Evolutionary conservation across 1,140 invertebrate genomes (phyloP).

Genomic region (Neotoxoptera formosana): DNA sequence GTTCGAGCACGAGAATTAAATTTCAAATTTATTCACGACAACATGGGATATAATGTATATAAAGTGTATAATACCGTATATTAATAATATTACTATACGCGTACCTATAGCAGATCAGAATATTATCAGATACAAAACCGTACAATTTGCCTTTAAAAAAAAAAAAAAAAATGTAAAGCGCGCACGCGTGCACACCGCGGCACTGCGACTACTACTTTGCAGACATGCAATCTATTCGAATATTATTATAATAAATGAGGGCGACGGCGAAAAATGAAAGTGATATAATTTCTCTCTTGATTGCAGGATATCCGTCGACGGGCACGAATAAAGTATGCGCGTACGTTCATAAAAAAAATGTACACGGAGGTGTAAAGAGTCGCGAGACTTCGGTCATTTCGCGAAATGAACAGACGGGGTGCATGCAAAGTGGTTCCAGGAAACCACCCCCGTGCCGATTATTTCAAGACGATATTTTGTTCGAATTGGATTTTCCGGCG

Average conservation of each 20-base stretch:
- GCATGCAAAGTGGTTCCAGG: neutral
- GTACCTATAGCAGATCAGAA: neutral
- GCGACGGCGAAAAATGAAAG: slow-evolving; percentile 34
- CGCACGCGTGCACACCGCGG: neutral
- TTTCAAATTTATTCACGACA: slow-evolving; percentile 21
- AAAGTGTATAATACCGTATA: neutral
- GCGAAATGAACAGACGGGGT: neutral
- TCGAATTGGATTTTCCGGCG: neutral
- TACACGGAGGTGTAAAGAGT: neutral
- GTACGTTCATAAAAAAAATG: neutral
- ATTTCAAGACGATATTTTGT: neutral
- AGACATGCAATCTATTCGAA: neutral
- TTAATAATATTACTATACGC: neutral
- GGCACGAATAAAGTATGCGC: neutral
- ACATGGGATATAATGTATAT: neutral
- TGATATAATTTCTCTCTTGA: slow-evolving; percentile 27
- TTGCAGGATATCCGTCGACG: slow-evolving; percentile 32
- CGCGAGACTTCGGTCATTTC: neutral
- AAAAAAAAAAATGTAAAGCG: slow-evolving; percentile 17
- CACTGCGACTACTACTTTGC: neutral
- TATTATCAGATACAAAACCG: neutral
- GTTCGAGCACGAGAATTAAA: slow-evolving; percentile 31
- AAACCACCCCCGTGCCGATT: neutral
- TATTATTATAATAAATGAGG: slow-evolving; percentile 31
- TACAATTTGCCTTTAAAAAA: neutral